Conservation (phyloP, 2,113 vertebrate genomes). For the Lophura nycthemera region DNA sequence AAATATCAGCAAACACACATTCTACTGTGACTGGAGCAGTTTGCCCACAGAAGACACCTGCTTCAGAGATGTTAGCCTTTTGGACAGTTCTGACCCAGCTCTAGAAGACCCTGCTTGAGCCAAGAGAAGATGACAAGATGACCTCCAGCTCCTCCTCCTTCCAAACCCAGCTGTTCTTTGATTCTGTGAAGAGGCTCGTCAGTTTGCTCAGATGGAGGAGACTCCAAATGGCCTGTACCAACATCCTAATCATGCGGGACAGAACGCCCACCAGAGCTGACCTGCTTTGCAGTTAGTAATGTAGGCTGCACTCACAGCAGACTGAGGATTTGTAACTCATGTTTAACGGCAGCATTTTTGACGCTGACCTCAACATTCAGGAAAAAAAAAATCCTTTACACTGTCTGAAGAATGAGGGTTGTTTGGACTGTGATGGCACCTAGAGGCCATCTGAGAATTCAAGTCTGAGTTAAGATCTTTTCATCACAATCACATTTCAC, state of each 20-base stretch:
- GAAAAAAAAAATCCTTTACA: not conserved
- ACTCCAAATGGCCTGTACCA: not conserved
- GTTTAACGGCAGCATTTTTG: not conserved
- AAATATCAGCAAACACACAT: not conserved
- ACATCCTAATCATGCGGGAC: not conserved
- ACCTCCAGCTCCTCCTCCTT: not conserved
- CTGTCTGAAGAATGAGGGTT: not conserved
- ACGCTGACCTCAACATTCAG: not conserved
- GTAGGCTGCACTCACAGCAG: not conserved
- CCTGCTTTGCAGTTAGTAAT: not conserved
- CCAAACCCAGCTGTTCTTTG: not conserved
- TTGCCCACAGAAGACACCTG: not conserved
- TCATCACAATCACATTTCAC: not conserved
- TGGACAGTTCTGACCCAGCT: rapidly evolving
- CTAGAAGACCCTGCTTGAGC: rapidly evolving
- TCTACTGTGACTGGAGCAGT: not conserved
- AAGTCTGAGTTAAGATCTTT: not conserved
- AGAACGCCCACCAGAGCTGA: not conserved
- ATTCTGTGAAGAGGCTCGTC: not conserved
- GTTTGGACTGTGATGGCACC: not conserved
- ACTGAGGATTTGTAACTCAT: not conserved
- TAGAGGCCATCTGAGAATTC: not conserved
- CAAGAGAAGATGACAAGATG: not conserved
- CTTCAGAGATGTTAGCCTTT: not conserved
- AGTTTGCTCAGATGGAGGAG: not conserved